phyloP scores from a whole-genome alignment of 2,797 vertebrate genomes.

The Anableps anableps region DNA sequence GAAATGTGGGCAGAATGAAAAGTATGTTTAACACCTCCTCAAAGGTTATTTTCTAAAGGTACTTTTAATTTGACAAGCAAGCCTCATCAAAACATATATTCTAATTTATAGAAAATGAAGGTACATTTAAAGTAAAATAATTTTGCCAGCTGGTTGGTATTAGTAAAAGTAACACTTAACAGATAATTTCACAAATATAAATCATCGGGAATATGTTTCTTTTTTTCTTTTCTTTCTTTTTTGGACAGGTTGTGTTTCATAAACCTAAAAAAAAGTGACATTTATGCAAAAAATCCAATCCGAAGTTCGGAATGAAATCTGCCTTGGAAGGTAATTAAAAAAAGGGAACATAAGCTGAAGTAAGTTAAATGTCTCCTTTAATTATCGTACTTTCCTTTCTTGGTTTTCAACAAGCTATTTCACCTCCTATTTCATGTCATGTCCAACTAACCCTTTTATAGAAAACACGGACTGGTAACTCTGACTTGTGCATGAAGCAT shows the following conservation, averaged over 20 bases:
- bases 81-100: background rate
- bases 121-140: background rate
- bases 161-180: background rate
- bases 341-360: background rate
- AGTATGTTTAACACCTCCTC: background rate
- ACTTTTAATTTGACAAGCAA: background rate
- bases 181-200: background rate
- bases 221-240: constrained; percentile 40
- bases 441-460: constrained; percentile 24
- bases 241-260: background rate
- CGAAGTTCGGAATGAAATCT: background rate
- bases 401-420: constrained; percentile 27
- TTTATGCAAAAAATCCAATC: background rate
- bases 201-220: no score
- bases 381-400: background rate
- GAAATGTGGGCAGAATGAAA: background rate
- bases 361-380: constrained; percentile 22
- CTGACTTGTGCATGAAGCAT: background rate
- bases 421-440: constrained; percentile 36
- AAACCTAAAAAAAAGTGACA: background rate
- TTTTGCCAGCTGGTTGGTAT: background rate
- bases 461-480: background rate
- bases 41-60: background rate
- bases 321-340: background rate
- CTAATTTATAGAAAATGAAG: background rate